phyloP scores from a whole-genome alignment of 2,888 invertebrate genomes.

The Eupithecia abbreviata region DNA sequence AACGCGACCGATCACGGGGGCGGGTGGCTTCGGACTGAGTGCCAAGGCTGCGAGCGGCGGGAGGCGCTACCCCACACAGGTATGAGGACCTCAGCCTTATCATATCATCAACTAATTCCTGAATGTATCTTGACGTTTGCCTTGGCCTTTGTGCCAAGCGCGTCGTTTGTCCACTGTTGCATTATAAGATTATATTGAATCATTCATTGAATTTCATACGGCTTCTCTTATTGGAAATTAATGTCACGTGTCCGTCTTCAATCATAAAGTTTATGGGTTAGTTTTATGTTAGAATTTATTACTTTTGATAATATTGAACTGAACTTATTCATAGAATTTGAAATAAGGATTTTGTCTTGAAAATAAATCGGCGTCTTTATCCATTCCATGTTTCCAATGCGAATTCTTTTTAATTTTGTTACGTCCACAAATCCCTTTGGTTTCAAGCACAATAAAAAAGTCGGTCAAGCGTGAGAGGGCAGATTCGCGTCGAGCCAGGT shows the following conservation, averaged over 20 bases:
- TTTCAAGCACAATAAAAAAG: slow-evolving; percentile 44
- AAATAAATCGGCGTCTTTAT: not conserved
- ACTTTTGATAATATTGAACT: slow-evolving; percentile 15
- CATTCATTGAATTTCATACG: slow-evolving; percentile 1
- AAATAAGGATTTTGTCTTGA: not conserved
- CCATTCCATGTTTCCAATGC: not conserved
- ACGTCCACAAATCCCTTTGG: slow-evolving; percentile 42
- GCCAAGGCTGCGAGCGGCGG: slow-evolving; percentile 41
- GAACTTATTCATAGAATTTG: not conserved
- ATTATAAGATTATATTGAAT: not conserved
- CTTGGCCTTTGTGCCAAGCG: slow-evolving; percentile 36
- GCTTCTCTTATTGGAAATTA: slow-evolving; percentile 8
- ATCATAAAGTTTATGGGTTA: slow-evolving; percentile 23
- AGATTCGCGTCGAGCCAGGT: slow-evolving; percentile 39
- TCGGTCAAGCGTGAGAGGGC: slow-evolving; percentile 45
- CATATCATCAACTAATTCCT: slow-evolving; percentile 45
- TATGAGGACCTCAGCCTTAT: slow-evolving; percentile 41
- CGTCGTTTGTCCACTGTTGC: slow-evolving; percentile 3
- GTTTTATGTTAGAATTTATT: slow-evolving; percentile 15
- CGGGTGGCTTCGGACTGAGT: slow-evolving; percentile 63
- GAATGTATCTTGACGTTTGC: slow-evolving; percentile 40
- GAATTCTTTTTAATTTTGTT: slow-evolving; percentile 25
- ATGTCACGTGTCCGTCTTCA: slow-evolving; percentile 24
- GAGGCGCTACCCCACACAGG: slow-evolving; percentile 41
- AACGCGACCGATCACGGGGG: slow-evolving; percentile 52